Evolutionary conservation across 2,888 invertebrate genomes (phyloP), one percentile per base, ranked within the genome.

Genomic region (Xanthia icteritia): DNA sequence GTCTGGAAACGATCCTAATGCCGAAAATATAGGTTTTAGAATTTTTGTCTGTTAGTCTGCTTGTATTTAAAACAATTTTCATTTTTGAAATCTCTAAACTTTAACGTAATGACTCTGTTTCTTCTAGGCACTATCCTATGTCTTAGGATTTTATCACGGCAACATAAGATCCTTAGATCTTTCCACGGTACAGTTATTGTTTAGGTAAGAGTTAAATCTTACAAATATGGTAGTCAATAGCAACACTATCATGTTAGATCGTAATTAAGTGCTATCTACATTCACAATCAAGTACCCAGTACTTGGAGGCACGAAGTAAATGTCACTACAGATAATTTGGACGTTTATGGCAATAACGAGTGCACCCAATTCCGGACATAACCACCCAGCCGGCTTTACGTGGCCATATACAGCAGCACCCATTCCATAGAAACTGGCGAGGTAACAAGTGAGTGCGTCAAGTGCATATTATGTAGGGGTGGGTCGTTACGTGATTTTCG

Each of bases 341-440:
- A 77, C 88, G 65, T 81, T 88, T 90, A 92, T 83, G 89, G 89
- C 81, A 86, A 86, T 79, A 86, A 83, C 84, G 48, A 84, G 84
- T 83, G 82, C 86, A 88, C 82, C 83, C 81, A 83, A 88, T 87
- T 82, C 72, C 80, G 82, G 80, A 72, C 73, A 73, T 69, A 83
- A 68, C 79, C 80, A 73, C 74, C 77, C 74, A 68, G 65, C 39
- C 58, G 77, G 83, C 81, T 83, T 81, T 58, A n/a, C 51, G 23
- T 56, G 48, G 45, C 91, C 87, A 65, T 88, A 85, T 81, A 89
- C 61, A 85, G 88, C 51, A 87, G 86, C 69, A 39, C 73, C 48
- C 68, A 77, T 81, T 79, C 77, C 77, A 70, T 70, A 73, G 81
- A 82, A 82, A 79, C 70, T 82, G 64, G 79, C n/a, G 67, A 54